phyloP scores from a whole-genome alignment of 37 sponge, comb jelly and placozoan species.

The Corticium candelabrum region DNA sequence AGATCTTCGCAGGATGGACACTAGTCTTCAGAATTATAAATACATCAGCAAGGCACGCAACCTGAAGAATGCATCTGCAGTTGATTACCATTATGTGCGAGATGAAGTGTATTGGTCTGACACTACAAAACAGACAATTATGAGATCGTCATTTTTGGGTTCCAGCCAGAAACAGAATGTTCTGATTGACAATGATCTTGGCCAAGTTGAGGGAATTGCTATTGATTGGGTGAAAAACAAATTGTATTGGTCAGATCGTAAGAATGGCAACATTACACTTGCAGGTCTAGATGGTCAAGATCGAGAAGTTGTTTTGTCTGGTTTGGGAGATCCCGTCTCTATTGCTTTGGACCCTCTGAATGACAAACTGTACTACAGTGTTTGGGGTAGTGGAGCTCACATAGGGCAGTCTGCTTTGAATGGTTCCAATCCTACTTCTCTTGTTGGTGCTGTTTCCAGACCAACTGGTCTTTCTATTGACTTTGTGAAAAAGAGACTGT shows the following conservation, averaged over 20 bases:
- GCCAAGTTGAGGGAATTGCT: not conserved
- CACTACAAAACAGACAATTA: not conserved
- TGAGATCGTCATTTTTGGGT: not conserved
- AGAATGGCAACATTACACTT: not conserved
- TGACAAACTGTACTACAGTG: too few relatives aligned
- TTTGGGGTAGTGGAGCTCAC: too few relatives aligned
- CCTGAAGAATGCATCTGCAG: not conserved
- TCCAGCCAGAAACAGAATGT: not conserved
- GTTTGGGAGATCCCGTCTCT: not conserved
- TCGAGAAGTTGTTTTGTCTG: not conserved
- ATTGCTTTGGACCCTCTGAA: not conserved
- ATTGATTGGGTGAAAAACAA: not conserved
- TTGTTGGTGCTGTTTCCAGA: too few relatives aligned
- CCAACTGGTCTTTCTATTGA: not conserved
- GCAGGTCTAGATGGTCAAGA: not conserved
- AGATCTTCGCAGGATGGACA: not conserved
- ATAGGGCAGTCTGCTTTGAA: too few relatives aligned
- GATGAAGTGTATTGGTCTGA: not conserved
- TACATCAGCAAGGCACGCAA: not conserved
- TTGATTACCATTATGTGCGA: not conserved
- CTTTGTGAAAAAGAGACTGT: not conserved
- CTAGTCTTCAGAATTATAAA: not conserved
- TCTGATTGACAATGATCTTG: not conserved
- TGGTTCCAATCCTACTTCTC: too few relatives aligned
- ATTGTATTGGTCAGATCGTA: not conserved